These are phyloP conservation scores for Struthidea cinerea DNA, from an alignment of 2,113 vertebrate species.

Conservation along the genomic window DNA sequence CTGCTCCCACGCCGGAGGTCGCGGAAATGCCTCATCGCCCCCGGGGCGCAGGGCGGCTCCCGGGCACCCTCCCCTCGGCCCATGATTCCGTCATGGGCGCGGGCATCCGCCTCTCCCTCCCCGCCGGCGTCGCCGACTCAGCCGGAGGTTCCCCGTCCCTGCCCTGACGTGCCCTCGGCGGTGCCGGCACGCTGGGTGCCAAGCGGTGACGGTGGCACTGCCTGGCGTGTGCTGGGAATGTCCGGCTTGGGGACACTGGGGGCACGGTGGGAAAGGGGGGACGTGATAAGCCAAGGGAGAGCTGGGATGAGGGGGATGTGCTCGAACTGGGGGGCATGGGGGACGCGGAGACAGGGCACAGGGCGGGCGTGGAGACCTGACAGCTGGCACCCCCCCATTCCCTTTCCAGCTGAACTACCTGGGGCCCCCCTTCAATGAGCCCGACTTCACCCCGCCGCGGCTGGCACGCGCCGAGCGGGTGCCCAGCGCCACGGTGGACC, in stretches of 20 bases:
- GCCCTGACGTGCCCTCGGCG: not conserved
- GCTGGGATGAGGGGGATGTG: not conserved
- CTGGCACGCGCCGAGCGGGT: constrained; percentile 84
- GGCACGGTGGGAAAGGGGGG: not conserved
- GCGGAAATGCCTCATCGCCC: constrained; percentile 8
- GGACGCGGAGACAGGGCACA: not conserved
- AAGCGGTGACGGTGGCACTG: not conserved
- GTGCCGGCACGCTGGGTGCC: not conserved
- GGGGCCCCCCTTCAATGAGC: constrained; percentile 93
- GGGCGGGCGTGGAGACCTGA: not conserved
- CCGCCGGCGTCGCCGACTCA: not conserved
- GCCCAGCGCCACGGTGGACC: constrained; percentile 89
- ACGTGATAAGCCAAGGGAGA: not conserved
- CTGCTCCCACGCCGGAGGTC: not conserved
- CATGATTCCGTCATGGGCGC: not conserved
- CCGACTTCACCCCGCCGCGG: constrained; percentile 91
- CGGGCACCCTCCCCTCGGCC: not conserved
- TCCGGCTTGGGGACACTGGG: not conserved
- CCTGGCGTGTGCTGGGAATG: not conserved
- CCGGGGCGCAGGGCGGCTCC: not conserved
- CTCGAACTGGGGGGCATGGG: rapidly evolving
- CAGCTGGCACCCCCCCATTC: rapidly evolving
- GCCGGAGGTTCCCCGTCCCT: not conserved
- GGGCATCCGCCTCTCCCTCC: constrained; percentile 34
- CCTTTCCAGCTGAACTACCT: constrained; percentile 86